Percentiles rank a stretch among this genome's conserved stretches.
These are phyloP conservation scores for Thamnophis sirtalis DNA, from an alignment of 2,113 vertebrate genomes.

Conservation along the genomic window DNA sequence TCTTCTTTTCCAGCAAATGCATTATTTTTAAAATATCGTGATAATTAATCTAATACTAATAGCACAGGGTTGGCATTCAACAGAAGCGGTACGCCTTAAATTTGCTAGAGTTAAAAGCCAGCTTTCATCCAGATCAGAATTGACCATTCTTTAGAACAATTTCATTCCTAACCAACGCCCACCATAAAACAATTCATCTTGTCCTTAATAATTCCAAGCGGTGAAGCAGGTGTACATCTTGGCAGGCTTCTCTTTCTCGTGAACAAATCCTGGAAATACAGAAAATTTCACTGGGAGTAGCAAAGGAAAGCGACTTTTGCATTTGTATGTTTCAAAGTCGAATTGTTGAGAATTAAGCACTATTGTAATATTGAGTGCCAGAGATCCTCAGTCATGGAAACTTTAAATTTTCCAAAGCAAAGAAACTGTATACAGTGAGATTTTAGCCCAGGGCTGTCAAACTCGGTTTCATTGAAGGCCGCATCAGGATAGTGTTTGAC, in stretches of 20 bases:
- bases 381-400: neutral
- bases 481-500: no score
- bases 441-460: neutral
- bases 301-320: neutral
- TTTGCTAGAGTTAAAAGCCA: neutral
- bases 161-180: neutral
- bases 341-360: neutral
- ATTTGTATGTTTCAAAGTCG: neutral
- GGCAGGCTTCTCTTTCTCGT: neutral
- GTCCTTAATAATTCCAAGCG: neutral
- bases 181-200: neutral
- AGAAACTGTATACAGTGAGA: neutral
- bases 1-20: neutral
- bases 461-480: no score
- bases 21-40: neutral
- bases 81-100: neutral
- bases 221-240: neutral
- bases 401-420: neutral
- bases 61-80: neutral
- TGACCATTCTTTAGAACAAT: neutral
- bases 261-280: conserved; percentile 24
- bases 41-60: neutral
- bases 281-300: neutral
- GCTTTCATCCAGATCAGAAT: neutral
- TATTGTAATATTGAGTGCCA: neutral